Percentiles rank a stretch among this genome's conserved stretches.
These are phyloP conservation scores for Apocheima hispidaria DNA, from an alignment of 2,888 invertebrate species.

Conservation along the genomic window DNA sequence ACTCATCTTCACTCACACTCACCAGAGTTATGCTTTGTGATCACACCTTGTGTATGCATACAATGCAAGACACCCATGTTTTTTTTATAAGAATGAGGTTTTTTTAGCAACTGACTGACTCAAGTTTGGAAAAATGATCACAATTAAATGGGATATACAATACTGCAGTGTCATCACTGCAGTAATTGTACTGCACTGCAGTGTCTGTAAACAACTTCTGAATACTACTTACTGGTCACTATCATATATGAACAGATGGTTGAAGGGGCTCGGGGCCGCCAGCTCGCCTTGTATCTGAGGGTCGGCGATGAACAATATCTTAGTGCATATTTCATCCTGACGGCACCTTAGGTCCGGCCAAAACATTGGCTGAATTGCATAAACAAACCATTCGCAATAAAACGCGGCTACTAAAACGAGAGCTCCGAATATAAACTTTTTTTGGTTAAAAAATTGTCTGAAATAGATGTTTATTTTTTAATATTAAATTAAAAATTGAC, in stretches of 20 bases:
- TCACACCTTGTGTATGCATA: too few relatives aligned
- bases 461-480: not conserved
- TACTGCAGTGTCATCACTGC: too few relatives aligned
- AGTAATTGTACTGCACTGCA: too few relatives aligned
- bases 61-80: too few relatives aligned
- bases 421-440: conserved; percentile 65
- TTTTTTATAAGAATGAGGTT: too few relatives aligned
- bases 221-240: conserved; percentile 90
- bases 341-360: conserved; percentile 82
- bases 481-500: conserved; percentile 42
- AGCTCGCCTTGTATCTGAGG: conserved; percentile 96
- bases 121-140: too few relatives aligned
- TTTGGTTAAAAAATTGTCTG: not conserved
- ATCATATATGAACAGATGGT: conserved; percentile 93
- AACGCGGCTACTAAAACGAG: conserved; percentile 61
- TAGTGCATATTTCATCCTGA: conserved; percentile 81
- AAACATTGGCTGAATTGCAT: conserved; percentile 68
- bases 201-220: too few relatives aligned
- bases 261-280: conserved; percentile 89
- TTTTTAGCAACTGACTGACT: too few relatives aligned
- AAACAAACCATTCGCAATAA: conserved; percentile 86
- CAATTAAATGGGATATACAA: too few relatives aligned
- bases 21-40: too few relatives aligned
- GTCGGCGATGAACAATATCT: conserved; percentile 93
- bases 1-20: too few relatives aligned